These are phyloP conservation scores for Pristionchus maxplancki DNA, from an alignment of 2,888 invertebrate species.

Conservation along the genomic window DNA sequence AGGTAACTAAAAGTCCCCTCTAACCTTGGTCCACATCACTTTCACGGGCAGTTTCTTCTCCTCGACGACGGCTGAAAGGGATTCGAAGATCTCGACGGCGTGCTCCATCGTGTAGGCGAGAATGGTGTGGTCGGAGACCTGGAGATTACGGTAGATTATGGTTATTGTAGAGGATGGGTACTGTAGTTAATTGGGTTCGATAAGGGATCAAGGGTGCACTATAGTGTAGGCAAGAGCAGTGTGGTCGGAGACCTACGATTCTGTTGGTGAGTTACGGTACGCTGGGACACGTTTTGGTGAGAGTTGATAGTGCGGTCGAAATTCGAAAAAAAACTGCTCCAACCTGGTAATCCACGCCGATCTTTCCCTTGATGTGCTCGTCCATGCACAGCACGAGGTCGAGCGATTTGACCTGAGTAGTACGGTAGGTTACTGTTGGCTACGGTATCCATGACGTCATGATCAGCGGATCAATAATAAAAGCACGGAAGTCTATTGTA, in stretches of 20 bases:
- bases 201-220: too few species aligned
- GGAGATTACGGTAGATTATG: background rate
- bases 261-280: too few species aligned
- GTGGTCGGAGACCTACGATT: background rate
- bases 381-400: slow-evolving; percentile 48
- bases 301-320: too few species aligned
- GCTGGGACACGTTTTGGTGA: too few species aligned
- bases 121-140: slow-evolving; percentile 38
- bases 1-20: too few species aligned
- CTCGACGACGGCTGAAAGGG: background rate
- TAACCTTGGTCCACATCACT: slow-evolving; percentile 49
- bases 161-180: too few species aligned
- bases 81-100: background rate
- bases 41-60: slow-evolving; percentile 46
- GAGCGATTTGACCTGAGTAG: slow-evolving; percentile 6
- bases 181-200: too few species aligned
- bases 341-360: slow-evolving; percentile 41
- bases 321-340: too few species aligned
- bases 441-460: too few species aligned
- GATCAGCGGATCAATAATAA: too few species aligned
- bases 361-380: background rate
- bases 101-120: slow-evolving; percentile 32
- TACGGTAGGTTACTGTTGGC: background rate
- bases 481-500: too few species aligned
- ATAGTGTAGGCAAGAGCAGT: background rate